Evolutionary conservation across 2,113 vertebrate species (phyloP).

Genomic region (Oxyruncus cristatus): DNA sequence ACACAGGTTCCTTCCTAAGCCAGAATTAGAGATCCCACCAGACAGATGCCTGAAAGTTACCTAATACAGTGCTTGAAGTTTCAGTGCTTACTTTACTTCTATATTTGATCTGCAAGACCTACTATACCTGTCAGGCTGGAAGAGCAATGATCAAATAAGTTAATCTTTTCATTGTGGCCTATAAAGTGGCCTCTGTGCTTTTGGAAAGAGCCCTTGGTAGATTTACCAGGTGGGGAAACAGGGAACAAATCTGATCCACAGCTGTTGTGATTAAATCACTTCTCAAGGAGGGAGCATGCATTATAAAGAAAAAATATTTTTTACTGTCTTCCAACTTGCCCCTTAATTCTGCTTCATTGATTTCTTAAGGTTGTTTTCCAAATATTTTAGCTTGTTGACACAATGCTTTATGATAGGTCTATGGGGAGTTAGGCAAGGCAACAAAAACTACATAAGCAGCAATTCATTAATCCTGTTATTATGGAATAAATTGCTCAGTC

Average conservation of each 20-base stretch:
- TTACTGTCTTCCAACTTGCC: neutral
- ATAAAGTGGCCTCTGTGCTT: neutral
- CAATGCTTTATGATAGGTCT: neutral
- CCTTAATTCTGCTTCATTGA: neutral
- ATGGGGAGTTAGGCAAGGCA: neutral
- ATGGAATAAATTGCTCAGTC: neutral
- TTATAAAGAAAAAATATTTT: neutral
- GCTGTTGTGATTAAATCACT: neutral
- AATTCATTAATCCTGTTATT: neutral
- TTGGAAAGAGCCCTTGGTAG: neutral
- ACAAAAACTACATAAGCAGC: neutral
- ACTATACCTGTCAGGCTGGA: neutral
- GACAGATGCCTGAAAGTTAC: neutral
- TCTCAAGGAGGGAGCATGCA: neutral
- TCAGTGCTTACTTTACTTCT: neutral
- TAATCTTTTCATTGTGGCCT: neutral
- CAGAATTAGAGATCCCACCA: neutral
- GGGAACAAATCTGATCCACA: neutral
- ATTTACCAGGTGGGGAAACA: neutral
- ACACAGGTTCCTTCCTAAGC: neutral
- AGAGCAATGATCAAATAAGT: neutral
- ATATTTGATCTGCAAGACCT: neutral
- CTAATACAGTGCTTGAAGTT: neutral
- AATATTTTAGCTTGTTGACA: neutral
- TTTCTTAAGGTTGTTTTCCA: neutral